Evolutionary conservation across 2,888 invertebrate species (phyloP).

Genomic region (Campoplex capitator): DNA sequence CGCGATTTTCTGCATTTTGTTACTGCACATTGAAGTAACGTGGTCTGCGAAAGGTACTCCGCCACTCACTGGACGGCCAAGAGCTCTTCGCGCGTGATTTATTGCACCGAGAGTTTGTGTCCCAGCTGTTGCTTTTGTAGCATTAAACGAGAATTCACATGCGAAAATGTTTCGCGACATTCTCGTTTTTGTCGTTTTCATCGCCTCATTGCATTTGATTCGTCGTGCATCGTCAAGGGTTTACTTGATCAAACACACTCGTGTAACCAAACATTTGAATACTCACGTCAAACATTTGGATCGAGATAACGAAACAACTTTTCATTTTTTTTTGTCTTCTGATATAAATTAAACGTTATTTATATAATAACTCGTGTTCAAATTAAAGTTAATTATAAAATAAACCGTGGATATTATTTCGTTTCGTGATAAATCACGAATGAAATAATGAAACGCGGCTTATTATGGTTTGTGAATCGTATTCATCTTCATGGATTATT

Average conservation of each 20-base stretch:
- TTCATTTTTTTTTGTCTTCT: no score
- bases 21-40: neutral
- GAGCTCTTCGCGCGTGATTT: constrained; percentile 42
- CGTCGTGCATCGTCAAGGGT: neutral
- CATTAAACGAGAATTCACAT: constrained; percentile 29
- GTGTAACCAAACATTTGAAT: neutral
- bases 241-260: neutral
- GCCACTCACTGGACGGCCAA: neutral
- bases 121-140: constrained; percentile 52
- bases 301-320: neutral
- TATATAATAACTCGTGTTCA: neutral
- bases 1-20: neutral
- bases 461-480: neutral
- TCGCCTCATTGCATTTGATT: neutral
- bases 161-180: constrained; percentile 11
- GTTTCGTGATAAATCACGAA: neutral
- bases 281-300: neutral
- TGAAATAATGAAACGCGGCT: neutral
- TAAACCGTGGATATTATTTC: neutral
- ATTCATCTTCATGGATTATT: neutral
- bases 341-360: neutral
- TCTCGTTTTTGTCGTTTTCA: constrained; percentile 15
- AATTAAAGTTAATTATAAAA: no score
- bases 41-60: constrained; percentile 34
- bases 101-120: constrained; percentile 31